phyloP scores from a whole-genome alignment of 2,888 invertebrate genomes.

The Eristalinus sepulchralis region DNA sequence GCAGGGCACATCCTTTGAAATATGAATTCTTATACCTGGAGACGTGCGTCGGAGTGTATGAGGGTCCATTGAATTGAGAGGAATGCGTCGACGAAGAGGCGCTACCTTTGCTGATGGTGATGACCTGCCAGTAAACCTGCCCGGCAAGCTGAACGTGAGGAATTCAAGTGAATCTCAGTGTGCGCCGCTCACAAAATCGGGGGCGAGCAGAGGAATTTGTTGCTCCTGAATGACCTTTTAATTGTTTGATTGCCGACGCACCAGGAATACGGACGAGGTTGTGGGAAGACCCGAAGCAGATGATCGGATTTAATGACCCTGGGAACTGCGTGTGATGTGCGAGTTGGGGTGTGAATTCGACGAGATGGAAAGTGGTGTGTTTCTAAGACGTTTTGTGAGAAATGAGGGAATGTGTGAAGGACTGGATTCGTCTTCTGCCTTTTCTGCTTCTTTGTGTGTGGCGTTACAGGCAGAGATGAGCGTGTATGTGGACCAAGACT shows the following conservation, averaged over 20 bases:
- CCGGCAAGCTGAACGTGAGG: not conserved
- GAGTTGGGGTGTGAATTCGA: not conserved
- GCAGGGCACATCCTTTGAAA: not conserved
- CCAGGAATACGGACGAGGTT: not conserved
- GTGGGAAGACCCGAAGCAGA: not conserved
- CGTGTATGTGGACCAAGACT: too few relatives aligned
- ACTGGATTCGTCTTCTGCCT: too few relatives aligned
- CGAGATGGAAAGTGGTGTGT: too few relatives aligned
- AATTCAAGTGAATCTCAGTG: not conserved
- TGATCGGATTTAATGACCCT: not conserved
- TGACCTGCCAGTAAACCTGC: not conserved
- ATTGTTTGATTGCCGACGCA: not conserved
- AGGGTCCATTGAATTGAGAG: not conserved
- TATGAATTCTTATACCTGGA: conserved; percentile 1
- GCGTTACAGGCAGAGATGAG: too few relatives aligned
- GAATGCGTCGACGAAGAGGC: not conserved
- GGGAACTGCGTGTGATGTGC: not conserved
- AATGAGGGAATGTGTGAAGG: too few relatives aligned
- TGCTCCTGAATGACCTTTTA: not conserved
- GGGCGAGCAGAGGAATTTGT: not conserved
- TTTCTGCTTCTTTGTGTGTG: too few relatives aligned
- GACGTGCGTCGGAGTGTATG: not conserved
- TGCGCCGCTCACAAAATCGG: not conserved
- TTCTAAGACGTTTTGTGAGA: too few relatives aligned
- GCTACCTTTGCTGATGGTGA: not conserved